Conservation (phyloP, 92 coral and sea anemone genomes). For the Porites rus region DNA sequence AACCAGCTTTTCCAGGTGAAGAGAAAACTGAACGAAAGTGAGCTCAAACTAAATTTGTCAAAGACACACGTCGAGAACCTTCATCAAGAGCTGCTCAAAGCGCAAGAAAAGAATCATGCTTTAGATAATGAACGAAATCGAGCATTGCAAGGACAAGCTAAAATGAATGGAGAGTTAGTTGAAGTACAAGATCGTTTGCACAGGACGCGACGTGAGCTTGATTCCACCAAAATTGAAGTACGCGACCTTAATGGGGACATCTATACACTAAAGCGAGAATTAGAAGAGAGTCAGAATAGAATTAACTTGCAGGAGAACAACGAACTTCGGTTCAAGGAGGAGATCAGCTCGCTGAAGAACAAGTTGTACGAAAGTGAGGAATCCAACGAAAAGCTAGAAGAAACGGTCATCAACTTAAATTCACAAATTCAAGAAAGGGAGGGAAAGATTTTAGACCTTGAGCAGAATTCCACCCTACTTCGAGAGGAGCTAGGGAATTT, state of each 20-base stretch:
- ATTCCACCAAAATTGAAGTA: conserved; percentile 67
- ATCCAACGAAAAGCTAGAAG: conserved; percentile 77
- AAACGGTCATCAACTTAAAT: conserved; percentile 75
- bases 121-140: conserved; percentile 82
- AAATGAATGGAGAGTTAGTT: conserved; percentile 80
- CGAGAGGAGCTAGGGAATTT: conserved; percentile 88
- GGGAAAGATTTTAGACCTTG: conserved; percentile 81
- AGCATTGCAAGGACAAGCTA: conserved; percentile 87
- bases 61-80: conserved; percentile 82
- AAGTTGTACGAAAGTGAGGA: conserved; percentile 87
- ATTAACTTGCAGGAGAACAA: conserved; percentile 86
- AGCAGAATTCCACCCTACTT: conserved; percentile 76
- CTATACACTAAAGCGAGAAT: conserved; percentile 63
- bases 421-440: conserved; percentile 86
- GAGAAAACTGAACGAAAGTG: conserved; percentile 74
- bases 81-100: conserved; percentile 83
- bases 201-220: conserved; percentile 72
- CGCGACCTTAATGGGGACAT: conserved; percentile 65
- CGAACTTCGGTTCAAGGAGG: conserved; percentile 85
- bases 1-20: conserved; percentile 75
- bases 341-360: conserved; percentile 81
- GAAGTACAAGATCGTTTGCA: conserved; percentile 73
- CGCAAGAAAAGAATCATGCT: conserved; percentile 83
- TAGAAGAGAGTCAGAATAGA: conserved; percentile 81
- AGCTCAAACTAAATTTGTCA: conserved; percentile 74